Percentiles rank a stretch among this genome's conserved stretches.
Conservation (phyloP, 2,797 vertebrate species). For the Arnoldichthys spilopterus region DNA sequence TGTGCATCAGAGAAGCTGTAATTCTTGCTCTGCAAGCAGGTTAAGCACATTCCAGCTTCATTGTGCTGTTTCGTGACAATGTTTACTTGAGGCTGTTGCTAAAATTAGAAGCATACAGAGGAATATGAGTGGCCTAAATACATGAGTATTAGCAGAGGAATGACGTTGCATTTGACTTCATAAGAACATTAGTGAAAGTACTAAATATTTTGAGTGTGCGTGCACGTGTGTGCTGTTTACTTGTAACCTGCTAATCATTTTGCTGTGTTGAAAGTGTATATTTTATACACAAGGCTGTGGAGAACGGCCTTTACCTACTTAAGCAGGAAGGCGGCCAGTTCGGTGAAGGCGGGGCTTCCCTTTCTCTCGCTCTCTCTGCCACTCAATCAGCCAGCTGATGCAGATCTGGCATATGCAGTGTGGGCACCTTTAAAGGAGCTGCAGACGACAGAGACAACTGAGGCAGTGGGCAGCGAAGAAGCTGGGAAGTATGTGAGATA, state of each 20-base stretch:
- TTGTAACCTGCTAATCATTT: not conserved
- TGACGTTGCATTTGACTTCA: not conserved
- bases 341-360: no score
- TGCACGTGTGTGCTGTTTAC: not conserved
- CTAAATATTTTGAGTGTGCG: not conserved
- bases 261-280: not conserved
- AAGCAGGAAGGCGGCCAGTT: no score
- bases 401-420: no score
- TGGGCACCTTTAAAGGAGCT: no score
- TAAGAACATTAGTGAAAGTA: slow-evolving; percentile 15
- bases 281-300: not conserved
- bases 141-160: slow-evolving; percentile 32
- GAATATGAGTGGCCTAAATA: slow-evolving; percentile 41
- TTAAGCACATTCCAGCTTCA: slow-evolving; percentile 16
- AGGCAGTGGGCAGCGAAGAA: no score
- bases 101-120: slow-evolving; percentile 30
- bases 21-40: slow-evolving; percentile 25
- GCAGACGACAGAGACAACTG: no score
- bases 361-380: no score
- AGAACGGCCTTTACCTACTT: no score
- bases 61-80: not conserved
- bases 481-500: no score
- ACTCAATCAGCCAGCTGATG: no score
- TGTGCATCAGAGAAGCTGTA: not conserved
- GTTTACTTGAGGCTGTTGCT: slow-evolving; percentile 31